Evolutionary conservation across 1,140 invertebrate genomes (phyloP), one percentile per base, ranked within the genome.

Genomic region (Orchestia grillus): DNA sequence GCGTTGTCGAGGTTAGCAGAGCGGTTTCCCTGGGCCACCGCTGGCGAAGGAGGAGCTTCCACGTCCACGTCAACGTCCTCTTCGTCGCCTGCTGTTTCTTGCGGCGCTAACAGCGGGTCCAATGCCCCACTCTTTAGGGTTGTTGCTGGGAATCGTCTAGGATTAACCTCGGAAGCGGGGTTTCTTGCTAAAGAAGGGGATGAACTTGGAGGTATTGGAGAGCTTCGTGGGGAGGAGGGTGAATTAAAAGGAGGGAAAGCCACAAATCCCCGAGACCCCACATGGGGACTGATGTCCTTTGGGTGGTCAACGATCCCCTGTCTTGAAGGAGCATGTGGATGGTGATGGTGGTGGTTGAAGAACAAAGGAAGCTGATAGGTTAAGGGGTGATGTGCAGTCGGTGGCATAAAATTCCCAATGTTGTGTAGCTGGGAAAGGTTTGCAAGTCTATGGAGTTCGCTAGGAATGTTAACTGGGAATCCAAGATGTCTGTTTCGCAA

Each of bases 31-130:
- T 94, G 44, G 44, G 1, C 62, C 36, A 28, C 62, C 11, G 62
- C 62, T 36, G 62, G 92, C 0, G 92, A 94, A 19, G 92, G 43
- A 1, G 92, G 92, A 0, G 96, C 90, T 47, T 96, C 96, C 16
- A 96, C 90, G 91, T 96, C 96, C n/a, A 96, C 45, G 36, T 96
- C 96, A 0, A 44, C 44, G 42, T 96, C 96, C 87, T 96, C 96
- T 0, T 96, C 96, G 0, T 96, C 87, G 45, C 23, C 41, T 45
- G 40, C 40, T 6, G 43, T 47, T 44, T 44, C 92, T 11, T 42
- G 92, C 44, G 92, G 44, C 41, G 44, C 43, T 16, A 94, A 40
- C 28, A 94, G 92, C 3, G 44, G 90, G 44, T 42, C 43, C 23
- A 8, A 45, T 47, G 3, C 44, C 44, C 92, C 92, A 44, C 15